These are phyloP conservation scores for Nasonia giraulti DNA, from an alignment of 1,140 invertebrate species.

Conservation along the genomic window DNA sequence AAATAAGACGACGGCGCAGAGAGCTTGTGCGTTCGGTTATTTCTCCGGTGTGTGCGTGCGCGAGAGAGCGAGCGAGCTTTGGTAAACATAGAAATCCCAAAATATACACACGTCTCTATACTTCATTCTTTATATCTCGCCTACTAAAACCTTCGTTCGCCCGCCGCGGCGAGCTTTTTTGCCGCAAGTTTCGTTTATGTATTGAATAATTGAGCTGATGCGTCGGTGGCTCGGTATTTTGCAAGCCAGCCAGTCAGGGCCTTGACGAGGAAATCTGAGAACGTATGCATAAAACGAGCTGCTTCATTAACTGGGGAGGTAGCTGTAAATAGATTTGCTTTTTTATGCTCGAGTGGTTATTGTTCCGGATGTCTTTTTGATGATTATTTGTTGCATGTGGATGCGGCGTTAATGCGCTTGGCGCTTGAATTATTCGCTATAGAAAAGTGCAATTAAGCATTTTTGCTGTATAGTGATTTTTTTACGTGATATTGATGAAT, in stretches of 20 bases:
- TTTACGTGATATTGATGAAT: too few species aligned
- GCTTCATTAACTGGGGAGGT: background rate
- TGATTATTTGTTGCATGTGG: too few species aligned
- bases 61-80: constrained; percentile 23
- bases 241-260: background rate
- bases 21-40: background rate
- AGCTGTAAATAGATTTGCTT: background rate
- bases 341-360: too few species aligned
- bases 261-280: constrained; percentile 11
- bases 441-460: too few species aligned
- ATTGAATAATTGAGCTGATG: background rate
- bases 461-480: too few species aligned
- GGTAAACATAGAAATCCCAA: constrained; percentile 45
- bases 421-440: too few species aligned
- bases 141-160: background rate
- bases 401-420: too few species aligned
- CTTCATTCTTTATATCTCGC: constrained; percentile 22
- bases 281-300: background rate
- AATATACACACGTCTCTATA: constrained; percentile 18
- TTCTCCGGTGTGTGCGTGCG: background rate
- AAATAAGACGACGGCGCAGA: constrained; percentile 21
- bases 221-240: background rate
- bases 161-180: background rate
- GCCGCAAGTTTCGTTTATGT: background rate
- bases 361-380: too few species aligned